Conservation (phyloP, 2,113 vertebrate species). For the Glaucomys volans region DNA sequence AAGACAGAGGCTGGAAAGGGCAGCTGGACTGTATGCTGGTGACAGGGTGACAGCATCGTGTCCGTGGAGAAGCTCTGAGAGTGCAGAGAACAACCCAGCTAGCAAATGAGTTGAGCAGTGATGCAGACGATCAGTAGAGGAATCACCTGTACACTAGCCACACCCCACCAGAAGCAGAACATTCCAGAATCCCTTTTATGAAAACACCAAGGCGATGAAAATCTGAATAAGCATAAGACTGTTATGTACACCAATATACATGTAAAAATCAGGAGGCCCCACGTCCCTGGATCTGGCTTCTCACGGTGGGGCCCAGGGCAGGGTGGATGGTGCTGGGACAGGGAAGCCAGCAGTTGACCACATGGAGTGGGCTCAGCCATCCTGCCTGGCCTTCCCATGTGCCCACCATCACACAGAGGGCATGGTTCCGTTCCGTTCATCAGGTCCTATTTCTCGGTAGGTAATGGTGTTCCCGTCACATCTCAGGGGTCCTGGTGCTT, state of each 20-base stretch:
- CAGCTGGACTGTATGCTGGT: not conserved
- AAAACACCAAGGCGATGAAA: not conserved
- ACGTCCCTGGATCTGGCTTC: not conserved
- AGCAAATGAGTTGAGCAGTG: not conserved
- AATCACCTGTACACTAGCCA: not conserved
- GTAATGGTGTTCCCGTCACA: not conserved
- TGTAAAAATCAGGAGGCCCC: no score
- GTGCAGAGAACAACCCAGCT: not conserved
- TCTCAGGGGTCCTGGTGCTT: not conserved
- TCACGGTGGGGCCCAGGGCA: rapidly evolving
- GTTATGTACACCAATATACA: no score
- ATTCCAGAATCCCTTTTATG: not conserved
- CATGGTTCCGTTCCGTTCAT: not conserved
- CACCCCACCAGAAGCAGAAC: not conserved
- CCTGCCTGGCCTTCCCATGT: no score
- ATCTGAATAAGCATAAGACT: not conserved
- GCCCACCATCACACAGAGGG: not conserved
- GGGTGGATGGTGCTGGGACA: no score
- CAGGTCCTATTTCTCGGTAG: not conserved
- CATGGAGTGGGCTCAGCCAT: not conserved
- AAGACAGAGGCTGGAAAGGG: not conserved
- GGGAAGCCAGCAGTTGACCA: not conserved
- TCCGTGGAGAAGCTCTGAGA: not conserved
- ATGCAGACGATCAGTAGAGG: not conserved
- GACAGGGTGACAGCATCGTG: not conserved